Base-by-base conservation (phyloP, 1,140 invertebrate genomes). In the Achroia grisella region DNA sequence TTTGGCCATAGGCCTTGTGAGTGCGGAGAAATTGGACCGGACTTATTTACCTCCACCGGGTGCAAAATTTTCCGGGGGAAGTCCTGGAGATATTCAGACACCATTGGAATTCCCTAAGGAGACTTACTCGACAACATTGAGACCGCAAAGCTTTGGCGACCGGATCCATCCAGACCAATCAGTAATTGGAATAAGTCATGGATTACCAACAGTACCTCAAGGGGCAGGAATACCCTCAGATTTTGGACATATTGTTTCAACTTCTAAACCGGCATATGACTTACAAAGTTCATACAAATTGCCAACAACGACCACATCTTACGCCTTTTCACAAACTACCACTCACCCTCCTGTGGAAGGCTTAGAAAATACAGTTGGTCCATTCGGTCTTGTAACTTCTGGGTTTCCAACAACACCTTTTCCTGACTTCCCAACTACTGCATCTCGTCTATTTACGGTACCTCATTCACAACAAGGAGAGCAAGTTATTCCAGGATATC, bases 11-110 rank as follows among this genome's bases (percentile, higher is more conserved):
- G 50, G 56, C 34, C 53, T 68, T 14, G 40, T 45, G n/a, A 32
- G 31, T 6, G 42, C 54, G 6, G 72, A 72, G 3, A 79, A 76
- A 42, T 42, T 79, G 28, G 62, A 74, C 43, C 51, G 67, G 15
- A 50, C 56, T 0, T 79, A 79, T 44, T 60, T 79, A 40, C 72
- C 75, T 47, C 75, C 75, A 37, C 56, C 62, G 12, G 57, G 62
- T 35, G 61, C 72, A 4, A 51, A 61, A 42, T 63, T 44, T 34
- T 44, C 73, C 54, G 64, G 66, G 15, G 64, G 69, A 8, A 44
- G 39, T 10, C 45, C 46, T 28, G 59, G 47, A 13, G 57, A 48
- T 33, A 39, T 68, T 40, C 42, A 68, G 33, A 44, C 62, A 10
- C 71, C 73, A 6, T 42, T 69, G 11, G 57, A 74, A 48, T 47